Evolutionary conservation across 2,113 vertebrate species (phyloP).

Genomic region (Antigone vipio): DNA sequence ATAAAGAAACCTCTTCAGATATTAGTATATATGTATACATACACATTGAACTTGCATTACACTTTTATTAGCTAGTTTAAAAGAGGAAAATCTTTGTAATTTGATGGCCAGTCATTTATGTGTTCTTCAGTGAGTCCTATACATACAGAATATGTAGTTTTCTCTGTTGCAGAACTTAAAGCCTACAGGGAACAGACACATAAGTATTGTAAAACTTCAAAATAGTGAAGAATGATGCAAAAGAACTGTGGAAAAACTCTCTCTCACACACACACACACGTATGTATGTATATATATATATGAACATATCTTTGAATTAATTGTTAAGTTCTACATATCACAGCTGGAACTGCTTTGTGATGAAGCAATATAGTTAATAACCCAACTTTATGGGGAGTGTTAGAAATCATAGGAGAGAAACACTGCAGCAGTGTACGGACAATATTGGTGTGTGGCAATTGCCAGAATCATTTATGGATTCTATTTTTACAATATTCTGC

Average conservation of each 20-base stretch:
- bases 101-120: not conserved
- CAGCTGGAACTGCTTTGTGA: not conserved
- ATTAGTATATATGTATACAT: not conserved
- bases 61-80: not conserved
- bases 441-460: not conserved
- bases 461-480: not conserved
- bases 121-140: not conserved
- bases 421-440: not conserved
- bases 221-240: not conserved
- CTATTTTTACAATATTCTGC: not conserved
- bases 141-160: not conserved
- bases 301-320: not conserved
- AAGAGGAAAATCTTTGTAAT: not conserved
- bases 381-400: not conserved
- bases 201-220: not conserved
- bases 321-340: not conserved
- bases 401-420: not conserved
- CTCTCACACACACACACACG: no score
- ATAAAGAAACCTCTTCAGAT: not conserved
- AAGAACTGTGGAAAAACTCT: not conserved
- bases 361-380: not conserved
- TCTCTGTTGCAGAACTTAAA: not conserved
- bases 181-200: not conserved
- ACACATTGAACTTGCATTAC: not conserved
- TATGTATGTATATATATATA: no score